Percentiles rank a stretch among this genome's conserved stretches.
These are phyloP conservation scores for Megaleporinus macrocephalus DNA, from an alignment of 2,113 vertebrate genomes.

Conservation along the genomic window DNA sequence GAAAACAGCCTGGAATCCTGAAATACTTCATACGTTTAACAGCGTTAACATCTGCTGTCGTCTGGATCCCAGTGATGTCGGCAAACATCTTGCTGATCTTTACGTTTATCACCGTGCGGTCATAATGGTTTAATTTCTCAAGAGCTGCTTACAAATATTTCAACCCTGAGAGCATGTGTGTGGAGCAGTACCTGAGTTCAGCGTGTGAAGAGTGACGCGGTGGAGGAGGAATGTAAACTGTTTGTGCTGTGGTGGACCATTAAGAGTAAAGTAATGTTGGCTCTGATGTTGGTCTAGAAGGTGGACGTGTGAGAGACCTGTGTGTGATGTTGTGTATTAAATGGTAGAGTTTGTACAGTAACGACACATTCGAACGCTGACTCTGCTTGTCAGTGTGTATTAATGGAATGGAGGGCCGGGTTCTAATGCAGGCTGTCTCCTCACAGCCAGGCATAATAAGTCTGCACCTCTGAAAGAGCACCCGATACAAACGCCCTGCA, in stretches of 20 bases:
- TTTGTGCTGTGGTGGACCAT: neutral
- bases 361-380: neutral
- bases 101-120: neutral
- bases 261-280: neutral
- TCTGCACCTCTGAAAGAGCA: constrained; percentile 28
- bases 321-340: neutral
- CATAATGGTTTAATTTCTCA: neutral
- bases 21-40: no score
- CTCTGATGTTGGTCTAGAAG: neutral
- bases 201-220: neutral
- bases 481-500: constrained; percentile 35
- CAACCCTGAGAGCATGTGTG: neutral
- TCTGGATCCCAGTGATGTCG: neutral
- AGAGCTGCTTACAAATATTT: neutral
- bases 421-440: constrained; percentile 25
- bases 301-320: neutral
- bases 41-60: neutral
- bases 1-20: constrained; percentile 10
- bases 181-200: neutral
- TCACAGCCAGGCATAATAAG: constrained; percentile 42
- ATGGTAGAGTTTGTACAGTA: no score
- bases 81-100: neutral
- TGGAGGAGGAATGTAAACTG: neutral
- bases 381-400: neutral
- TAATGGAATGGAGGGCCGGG: constrained; percentile 26